Percentiles rank a stretch among this genome's conserved stretches.
Evolutionary conservation across 2,888 invertebrate genomes (phyloP).

Genomic region (Phengaris arion): DNA sequence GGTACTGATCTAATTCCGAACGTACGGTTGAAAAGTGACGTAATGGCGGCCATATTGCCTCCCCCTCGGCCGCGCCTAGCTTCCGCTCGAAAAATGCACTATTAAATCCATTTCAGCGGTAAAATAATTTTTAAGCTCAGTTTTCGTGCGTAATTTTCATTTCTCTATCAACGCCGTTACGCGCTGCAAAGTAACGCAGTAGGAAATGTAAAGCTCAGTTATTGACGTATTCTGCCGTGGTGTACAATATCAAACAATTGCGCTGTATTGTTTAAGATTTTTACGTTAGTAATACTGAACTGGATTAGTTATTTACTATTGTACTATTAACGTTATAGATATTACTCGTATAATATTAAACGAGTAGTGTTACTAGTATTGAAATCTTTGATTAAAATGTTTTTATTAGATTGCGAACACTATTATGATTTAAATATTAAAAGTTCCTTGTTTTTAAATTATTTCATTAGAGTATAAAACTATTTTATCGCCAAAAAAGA

Average conservation of each 20-base stretch:
- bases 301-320: neutral
- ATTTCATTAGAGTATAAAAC: no score
- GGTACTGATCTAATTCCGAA: conserved; percentile 75
- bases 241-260: neutral
- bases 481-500: no score
- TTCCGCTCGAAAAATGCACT: conserved; percentile 65
- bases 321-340: neutral
- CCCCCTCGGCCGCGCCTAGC: conserved; percentile 59
- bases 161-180: neutral
- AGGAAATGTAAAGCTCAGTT: neutral
- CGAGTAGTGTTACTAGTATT: no score
- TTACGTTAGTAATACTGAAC: neutral
- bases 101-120: conserved; percentile 71
- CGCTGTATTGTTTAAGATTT: neutral
- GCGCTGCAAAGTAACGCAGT: conserved; percentile 2
- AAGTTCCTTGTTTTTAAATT: no score
- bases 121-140: conserved; percentile 51
- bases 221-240: neutral
- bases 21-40: conserved; percentile 74
- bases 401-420: no score
- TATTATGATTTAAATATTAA: no score
- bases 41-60: conserved; percentile 72
- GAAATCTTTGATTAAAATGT: no score
- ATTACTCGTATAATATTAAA: no score
- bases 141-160: conserved; percentile 32